phyloP scores from a whole-genome alignment of 2,888 invertebrate genomes.

The Linnaemya vulpina region DNA sequence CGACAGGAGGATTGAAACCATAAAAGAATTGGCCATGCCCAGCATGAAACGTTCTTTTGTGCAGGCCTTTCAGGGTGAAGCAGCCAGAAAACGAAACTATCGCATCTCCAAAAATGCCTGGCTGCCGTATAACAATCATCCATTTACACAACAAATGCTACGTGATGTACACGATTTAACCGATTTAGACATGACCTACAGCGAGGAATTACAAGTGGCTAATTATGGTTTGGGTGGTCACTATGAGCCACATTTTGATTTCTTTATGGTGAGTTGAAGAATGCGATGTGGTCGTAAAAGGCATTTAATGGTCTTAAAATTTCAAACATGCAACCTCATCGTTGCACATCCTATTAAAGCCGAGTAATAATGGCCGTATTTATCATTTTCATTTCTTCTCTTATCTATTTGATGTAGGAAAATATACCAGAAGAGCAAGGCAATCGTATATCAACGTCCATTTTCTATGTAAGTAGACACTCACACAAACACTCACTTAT shows the following conservation, averaged over 20 bases:
- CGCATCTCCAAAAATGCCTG: slow-evolving; percentile 87
- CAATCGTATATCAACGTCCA: slow-evolving; percentile 97
- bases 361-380: slow-evolving; percentile 1
- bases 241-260: slow-evolving; percentile 99
- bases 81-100: slow-evolving; percentile 88
- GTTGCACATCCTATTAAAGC: not conserved
- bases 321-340: slow-evolving; percentile 8
- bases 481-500: not conserved
- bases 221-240: slow-evolving; percentile 99
- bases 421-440: slow-evolving; percentile 85
- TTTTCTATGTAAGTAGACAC: slow-evolving; percentile 93
- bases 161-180: slow-evolving; percentile 88
- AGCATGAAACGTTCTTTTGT: slow-evolving; percentile 84
- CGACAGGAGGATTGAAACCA: slow-evolving; percentile 84
- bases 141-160: slow-evolving; percentile 83
- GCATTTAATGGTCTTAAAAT: slow-evolving; percentile 15
- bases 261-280: slow-evolving; percentile 79
- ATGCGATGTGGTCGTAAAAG: not conserved
- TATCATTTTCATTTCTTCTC: slow-evolving; percentile 9
- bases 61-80: slow-evolving; percentile 88
- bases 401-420: slow-evolving; percentile 39
- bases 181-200: slow-evolving; percentile 85
- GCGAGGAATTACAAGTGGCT: slow-evolving; percentile 97
- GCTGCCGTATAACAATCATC: slow-evolving; percentile 81
- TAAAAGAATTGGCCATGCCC: slow-evolving; percentile 84